Conservation (phyloP, 2,888 invertebrate genomes). For the Fissipunctia ypsillon region DNA sequence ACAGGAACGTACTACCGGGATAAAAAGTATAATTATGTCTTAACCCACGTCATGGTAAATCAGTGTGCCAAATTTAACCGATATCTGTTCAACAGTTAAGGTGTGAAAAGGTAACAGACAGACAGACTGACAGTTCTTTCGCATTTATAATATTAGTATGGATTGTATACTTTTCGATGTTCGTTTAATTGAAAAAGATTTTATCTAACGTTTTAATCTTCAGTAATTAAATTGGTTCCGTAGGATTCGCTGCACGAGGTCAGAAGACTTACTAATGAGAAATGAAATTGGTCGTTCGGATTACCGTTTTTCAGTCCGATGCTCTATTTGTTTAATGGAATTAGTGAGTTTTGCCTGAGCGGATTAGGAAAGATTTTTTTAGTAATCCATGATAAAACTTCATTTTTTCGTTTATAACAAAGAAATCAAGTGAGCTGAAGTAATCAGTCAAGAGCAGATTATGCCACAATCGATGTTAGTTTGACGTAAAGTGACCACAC, state of each 20-base stretch:
- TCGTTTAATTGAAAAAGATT: slow-evolving; percentile 57
- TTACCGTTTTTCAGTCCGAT: slow-evolving; percentile 46
- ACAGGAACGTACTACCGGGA: too few relatives aligned
- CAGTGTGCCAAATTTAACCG: too few relatives aligned
- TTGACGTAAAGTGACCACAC: background rate
- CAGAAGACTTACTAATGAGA: slow-evolving; percentile 61
- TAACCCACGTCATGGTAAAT: too few relatives aligned
- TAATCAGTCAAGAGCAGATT: background rate
- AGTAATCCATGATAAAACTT: background rate
- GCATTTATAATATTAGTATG: too few relatives aligned
- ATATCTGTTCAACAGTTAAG: too few relatives aligned
- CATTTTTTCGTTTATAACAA: background rate
- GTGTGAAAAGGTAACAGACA: too few relatives aligned
- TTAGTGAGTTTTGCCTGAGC: slow-evolving; percentile 16
- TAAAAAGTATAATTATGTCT: too few relatives aligned
- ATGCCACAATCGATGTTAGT: background rate
- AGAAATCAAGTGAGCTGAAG: background rate
- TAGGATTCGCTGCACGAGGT: slow-evolving; percentile 48
- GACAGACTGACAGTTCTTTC: too few relatives aligned
- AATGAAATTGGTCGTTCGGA: slow-evolving; percentile 59
- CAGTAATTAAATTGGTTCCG: slow-evolving; percentile 61
- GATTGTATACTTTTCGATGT: slow-evolving; percentile 16
- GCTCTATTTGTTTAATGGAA: slow-evolving; percentile 46
- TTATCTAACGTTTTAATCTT: slow-evolving; percentile 62
- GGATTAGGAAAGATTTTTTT: background rate